phyloP scores from a whole-genome alignment of 2,113 vertebrate genomes.

The Rhynchomys soricoides region DNA sequence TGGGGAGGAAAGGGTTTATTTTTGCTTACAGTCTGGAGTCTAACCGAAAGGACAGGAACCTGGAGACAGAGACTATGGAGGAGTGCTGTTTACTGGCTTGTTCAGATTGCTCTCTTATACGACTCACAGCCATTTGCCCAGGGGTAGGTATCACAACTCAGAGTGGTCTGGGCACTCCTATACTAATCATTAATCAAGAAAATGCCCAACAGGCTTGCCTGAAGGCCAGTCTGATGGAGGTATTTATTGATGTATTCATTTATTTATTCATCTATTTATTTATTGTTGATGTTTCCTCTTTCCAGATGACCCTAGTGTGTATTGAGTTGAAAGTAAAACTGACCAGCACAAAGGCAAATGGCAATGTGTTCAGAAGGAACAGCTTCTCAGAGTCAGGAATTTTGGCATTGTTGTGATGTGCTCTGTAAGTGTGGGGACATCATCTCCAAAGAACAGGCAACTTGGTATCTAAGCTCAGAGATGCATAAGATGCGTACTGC shows the following conservation, averaged over 20 bases:
- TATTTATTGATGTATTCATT: neutral
- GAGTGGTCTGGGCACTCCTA: neutral
- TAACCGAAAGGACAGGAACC: neutral
- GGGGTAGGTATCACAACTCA: no score
- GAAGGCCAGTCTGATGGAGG: neutral
- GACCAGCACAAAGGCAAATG: neutral
- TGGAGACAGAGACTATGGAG: neutral
- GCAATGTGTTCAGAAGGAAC: neutral
- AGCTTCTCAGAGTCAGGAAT: neutral
- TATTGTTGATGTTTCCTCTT: neutral
- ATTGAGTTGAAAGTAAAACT: neutral
- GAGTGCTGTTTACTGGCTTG: neutral
- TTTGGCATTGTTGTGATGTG: accelerated
- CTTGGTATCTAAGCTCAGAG: neutral
- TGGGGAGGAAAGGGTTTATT: neutral
- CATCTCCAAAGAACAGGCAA: neutral
- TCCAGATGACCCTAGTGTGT: neutral
- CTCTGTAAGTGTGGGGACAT: neutral
- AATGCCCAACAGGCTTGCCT: neutral
- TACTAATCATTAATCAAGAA: neutral
- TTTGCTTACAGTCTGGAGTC: neutral
- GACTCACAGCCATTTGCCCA: neutral
- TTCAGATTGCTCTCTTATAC: neutral
- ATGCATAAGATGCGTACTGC: neutral
- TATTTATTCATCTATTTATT: neutral